Percentiles rank a stretch among this genome's conserved stretches.
These are phyloP conservation scores for Lepeophtheirus salmonis DNA, from an alignment of 1,140 invertebrate species.

Conservation along the genomic window DNA sequence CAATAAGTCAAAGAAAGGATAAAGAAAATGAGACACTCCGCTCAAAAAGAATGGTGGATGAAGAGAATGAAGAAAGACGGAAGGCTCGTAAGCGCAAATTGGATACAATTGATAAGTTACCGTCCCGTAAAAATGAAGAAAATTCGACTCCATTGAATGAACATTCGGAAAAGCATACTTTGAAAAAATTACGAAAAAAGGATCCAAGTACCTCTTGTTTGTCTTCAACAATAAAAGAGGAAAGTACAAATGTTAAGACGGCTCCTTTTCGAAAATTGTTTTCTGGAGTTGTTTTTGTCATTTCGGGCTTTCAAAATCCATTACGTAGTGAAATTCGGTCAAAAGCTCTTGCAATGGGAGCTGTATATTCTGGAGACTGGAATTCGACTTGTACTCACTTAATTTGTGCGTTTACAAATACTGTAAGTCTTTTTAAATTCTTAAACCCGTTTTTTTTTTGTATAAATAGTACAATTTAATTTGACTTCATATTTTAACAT, in stretches of 20 bases:
- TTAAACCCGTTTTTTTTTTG: not conserved
- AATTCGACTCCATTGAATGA: too few relatives aligned
- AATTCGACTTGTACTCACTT: conserved; percentile 52
- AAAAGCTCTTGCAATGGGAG: conserved; percentile 53
- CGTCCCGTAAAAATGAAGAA: too few relatives aligned
- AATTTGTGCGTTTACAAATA: conserved; percentile 37
- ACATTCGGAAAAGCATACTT: too few relatives aligned
- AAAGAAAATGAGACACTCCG: not conserved
- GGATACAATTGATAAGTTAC: not conserved
- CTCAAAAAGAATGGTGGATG: not conserved
- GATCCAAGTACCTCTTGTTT: too few relatives aligned
- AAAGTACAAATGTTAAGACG: conserved; percentile 13
- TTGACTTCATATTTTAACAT: conserved; percentile 4
- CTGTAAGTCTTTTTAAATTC: conserved; percentile 5
- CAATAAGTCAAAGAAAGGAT: conserved; percentile 7
- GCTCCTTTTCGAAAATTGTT: conserved; percentile 39
- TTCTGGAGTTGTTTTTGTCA: conserved; percentile 47
- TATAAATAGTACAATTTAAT: not conserved
- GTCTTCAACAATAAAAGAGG: too few relatives aligned
- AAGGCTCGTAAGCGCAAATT: not conserved
- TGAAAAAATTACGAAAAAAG: too few relatives aligned
- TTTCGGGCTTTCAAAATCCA: conserved; percentile 74
- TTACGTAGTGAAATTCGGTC: conserved; percentile 42
- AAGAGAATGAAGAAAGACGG: conserved; percentile 4
- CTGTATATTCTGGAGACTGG: conserved; percentile 56